These are phyloP conservation scores for Grus americana DNA, from an alignment of 2,113 vertebrate species.

Conservation along the genomic window DNA sequence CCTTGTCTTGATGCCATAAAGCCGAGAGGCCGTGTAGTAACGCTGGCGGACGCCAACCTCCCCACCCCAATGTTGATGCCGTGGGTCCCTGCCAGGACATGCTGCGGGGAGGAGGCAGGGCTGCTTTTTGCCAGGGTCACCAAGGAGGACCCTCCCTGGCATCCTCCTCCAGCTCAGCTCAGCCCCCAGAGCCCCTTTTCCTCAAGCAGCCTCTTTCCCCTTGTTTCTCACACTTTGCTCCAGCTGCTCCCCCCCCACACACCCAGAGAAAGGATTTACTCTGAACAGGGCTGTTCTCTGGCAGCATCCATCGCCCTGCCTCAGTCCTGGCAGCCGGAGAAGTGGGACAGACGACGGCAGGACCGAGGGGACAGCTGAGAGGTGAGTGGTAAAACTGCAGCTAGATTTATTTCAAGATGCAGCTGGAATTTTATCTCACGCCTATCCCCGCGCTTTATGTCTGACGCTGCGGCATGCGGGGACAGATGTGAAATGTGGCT, in stretches of 20 bases:
- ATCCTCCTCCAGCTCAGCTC: neutral
- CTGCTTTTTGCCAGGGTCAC: neutral
- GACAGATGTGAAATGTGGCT: neutral
- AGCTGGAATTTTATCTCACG: neutral
- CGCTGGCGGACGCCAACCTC: neutral
- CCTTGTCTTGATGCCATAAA: neutral
- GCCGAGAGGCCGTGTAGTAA: rapidly evolving
- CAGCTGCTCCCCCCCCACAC: neutral
- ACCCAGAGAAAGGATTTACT: neutral
- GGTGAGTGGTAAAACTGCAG: neutral
- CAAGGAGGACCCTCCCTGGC: neutral
- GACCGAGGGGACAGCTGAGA: neutral
- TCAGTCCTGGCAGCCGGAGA: neutral
- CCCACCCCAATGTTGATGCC: rapidly evolving
- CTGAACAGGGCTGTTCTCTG: neutral
- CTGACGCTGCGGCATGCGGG: rapidly evolving
- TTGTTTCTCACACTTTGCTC: neutral
- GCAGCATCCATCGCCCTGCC: neutral
- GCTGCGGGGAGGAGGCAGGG: neutral
- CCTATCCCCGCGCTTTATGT: neutral
- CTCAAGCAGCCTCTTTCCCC: no score
- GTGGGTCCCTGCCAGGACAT: rapidly evolving
- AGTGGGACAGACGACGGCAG: rapidly evolving
- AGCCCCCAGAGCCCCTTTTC: no score
- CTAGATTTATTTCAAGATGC: neutral